phyloP scores from a whole-genome alignment of 2,113 vertebrate genomes.

The Coracopsis vasa region DNA sequence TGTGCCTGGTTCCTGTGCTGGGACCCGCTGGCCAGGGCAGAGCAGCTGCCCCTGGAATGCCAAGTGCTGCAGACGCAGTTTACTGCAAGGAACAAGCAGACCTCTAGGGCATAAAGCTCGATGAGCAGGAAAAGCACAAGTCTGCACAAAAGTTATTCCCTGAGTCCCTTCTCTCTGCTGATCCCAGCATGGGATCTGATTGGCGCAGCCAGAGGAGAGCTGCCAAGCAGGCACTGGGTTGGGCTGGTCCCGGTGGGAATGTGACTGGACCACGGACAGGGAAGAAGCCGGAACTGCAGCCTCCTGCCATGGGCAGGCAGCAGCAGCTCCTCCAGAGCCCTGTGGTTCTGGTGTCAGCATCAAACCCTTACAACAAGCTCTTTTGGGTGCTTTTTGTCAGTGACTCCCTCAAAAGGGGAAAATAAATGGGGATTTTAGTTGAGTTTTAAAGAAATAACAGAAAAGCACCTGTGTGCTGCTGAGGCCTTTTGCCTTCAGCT shows the following conservation, averaged over 20 bases:
- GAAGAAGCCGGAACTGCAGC: not conserved
- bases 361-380: not conserved
- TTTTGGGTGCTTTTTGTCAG: not conserved
- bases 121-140: not conserved
- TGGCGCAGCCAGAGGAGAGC: not conserved
- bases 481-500: not conserved
- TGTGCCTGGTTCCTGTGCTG: fast-evolving
- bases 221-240: not conserved
- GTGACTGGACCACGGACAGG: not conserved
- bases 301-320: not conserved
- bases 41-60: not conserved
- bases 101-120: not conserved
- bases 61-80: not conserved
- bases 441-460: not conserved
- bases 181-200: fast-evolving
- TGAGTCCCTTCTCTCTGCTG: not conserved
- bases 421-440: not conserved
- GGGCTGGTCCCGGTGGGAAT: not conserved
- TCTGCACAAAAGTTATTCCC: not conserved
- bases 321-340: not conserved
- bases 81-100: not conserved
- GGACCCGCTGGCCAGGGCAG: not conserved
- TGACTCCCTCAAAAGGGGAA: not conserved
- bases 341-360: not conserved
- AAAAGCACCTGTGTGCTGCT: not conserved